These are phyloP conservation scores for Calephelis virginiensis DNA, from an alignment of 1,140 invertebrate species.

Conservation along the genomic window DNA sequence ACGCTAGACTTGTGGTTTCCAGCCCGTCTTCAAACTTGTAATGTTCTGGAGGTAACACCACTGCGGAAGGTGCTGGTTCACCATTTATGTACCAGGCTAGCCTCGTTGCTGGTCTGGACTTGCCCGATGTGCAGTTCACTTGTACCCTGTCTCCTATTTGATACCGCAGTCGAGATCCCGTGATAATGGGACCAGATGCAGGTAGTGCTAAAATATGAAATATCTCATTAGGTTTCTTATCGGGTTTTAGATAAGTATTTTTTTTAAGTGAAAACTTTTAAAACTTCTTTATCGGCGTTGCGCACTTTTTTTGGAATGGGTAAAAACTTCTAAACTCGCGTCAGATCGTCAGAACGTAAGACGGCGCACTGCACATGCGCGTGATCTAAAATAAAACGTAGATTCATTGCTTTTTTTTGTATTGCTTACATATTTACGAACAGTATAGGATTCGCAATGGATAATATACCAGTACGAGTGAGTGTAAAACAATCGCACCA, in stretches of 20 bases:
- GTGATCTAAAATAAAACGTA: too few relatives aligned
- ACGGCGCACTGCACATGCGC: too few relatives aligned
- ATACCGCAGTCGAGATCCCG: slow-evolving; percentile 87
- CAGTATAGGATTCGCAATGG: too few relatives aligned
- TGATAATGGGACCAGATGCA: slow-evolving; percentile 89
- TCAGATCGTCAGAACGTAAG: too few relatives aligned
- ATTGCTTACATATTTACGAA: too few relatives aligned
- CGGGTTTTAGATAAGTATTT: background rate
- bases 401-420: too few relatives aligned
- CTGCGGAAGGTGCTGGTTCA: slow-evolving; percentile 82
- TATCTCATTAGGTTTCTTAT: background rate
- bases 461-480: too few relatives aligned
- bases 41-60: slow-evolving; percentile 56
- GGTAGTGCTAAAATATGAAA: slow-evolving; percentile 73
- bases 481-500: too few relatives aligned
- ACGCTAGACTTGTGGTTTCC: slow-evolving; percentile 84
- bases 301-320: too few relatives aligned
- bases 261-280: too few relatives aligned
- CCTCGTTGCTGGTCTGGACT: slow-evolving; percentile 89
- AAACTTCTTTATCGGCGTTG: too few relatives aligned
- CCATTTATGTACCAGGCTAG: slow-evolving; percentile 94
- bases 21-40: slow-evolving; percentile 79
- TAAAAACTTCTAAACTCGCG: too few relatives aligned
- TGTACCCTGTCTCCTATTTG: slow-evolving; percentile 89
- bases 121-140: slow-evolving; percentile 90